These are phyloP conservation scores for zebrafish (Danio rerio) DNA, from an alignment of 2,113 vertebrate species.

Conservation along the genomic window DNA sequence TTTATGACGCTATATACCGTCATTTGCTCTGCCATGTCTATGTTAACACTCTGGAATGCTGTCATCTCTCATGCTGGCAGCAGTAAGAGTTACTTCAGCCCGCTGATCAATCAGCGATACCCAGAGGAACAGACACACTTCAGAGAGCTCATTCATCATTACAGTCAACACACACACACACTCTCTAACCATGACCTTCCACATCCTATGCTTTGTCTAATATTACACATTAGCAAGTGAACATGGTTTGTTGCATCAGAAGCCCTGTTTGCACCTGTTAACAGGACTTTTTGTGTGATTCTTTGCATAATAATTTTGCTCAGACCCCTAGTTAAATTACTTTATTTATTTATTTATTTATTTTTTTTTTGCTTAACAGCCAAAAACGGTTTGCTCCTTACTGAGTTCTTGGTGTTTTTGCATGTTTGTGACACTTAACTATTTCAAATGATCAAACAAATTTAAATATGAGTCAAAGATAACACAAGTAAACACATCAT, in stretches of 20 bases:
- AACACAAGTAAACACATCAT: no score
- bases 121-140: not conserved
- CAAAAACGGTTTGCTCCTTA: no score
- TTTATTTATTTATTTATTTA: no score
- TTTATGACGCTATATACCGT: not conserved
- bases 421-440: no score
- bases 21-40: not conserved
- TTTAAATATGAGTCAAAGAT: no score
- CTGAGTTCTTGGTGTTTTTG: no score
- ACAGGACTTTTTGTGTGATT: no score
- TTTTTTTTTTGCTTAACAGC: no score
- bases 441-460: no score
- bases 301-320: no score
- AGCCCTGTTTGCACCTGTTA: no score
- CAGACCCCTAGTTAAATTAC: no score
- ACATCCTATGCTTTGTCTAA: not conserved
- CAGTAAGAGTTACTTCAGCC: slow-evolving; percentile 48
- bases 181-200: not conserved
- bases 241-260: not conserved
- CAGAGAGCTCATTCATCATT: slow-evolving; percentile 9
- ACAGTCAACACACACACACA: not conserved
- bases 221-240: not conserved
- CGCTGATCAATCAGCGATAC: slow-evolving; percentile 37
- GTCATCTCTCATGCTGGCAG: not conserved
- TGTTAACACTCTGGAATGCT: slow-evolving; percentile 11